Evolutionary conservation across 2,888 invertebrate genomes (phyloP).

Genomic region (Campopleginae sp.): DNA sequence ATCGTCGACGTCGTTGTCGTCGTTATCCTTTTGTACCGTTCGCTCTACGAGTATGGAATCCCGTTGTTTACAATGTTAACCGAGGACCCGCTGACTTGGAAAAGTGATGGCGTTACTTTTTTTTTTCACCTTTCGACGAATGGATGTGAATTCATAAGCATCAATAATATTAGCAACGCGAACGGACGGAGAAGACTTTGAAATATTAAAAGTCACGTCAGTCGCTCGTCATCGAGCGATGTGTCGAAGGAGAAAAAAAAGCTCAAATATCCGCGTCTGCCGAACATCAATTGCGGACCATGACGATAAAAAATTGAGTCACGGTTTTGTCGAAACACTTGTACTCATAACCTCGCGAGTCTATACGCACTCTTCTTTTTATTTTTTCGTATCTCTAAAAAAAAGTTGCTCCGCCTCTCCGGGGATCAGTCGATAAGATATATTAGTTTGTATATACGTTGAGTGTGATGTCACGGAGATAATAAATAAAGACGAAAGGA

Average conservation of each 20-base stretch:
- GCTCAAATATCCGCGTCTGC: neutral
- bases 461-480: neutral
- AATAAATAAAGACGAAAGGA: neutral
- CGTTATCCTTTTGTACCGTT: conserved; percentile 40
- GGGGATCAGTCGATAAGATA: neutral
- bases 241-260: neutral
- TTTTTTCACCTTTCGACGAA: conserved; percentile 36
- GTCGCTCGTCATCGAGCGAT: neutral
- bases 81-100: conserved; percentile 37
- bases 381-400: neutral
- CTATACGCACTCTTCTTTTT: neutral
- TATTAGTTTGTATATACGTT: neutral
- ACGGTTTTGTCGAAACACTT: neutral
- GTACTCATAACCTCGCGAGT: neutral
- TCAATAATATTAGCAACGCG: conserved; percentile 40
- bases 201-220: neutral
- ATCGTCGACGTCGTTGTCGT: conserved; percentile 40
- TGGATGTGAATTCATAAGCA: conserved; percentile 62
- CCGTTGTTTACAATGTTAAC: conserved; percentile 48
- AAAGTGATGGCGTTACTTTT: neutral
- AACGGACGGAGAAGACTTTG: neutral
- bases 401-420: neutral
- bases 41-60: conserved; percentile 12
- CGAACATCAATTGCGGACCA: neutral
- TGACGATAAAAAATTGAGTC: neutral